phyloP scores from a whole-genome alignment of 2,888 invertebrate species.

The Drosophila falleni region DNA sequence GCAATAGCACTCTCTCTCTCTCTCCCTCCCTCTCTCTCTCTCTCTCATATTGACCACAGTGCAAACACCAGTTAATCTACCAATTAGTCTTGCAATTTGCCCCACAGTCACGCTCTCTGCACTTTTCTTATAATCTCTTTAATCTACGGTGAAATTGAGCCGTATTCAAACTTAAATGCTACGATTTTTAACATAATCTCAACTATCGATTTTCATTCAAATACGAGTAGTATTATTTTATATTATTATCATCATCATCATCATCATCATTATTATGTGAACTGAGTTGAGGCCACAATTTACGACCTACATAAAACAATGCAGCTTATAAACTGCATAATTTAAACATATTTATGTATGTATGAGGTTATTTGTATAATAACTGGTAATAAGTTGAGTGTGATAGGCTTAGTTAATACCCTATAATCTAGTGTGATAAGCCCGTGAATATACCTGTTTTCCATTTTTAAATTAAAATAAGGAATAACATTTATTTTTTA shows the following conservation, averaged over 20 bases:
- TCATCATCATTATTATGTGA: constrained; percentile 29
- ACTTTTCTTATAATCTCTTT: constrained; percentile 34
- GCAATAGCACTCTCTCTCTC: background rate
- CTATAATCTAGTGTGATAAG: background rate
- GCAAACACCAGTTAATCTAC: constrained; percentile 32
- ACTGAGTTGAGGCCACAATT: constrained; percentile 49
- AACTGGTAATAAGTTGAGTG: background rate
- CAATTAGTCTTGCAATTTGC: constrained; percentile 43
- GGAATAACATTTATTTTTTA: background rate
- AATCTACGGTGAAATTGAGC: constrained; percentile 25
- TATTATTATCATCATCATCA: constrained; percentile 10
- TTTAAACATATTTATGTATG: constrained; percentile 52
- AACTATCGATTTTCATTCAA: constrained; percentile 45
- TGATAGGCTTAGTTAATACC: background rate
- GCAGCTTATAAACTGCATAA: constrained; percentile 75
- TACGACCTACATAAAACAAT: constrained; percentile 72
- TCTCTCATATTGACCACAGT: background rate
- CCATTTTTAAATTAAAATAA: background rate
- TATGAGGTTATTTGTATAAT: constrained; percentile 7
- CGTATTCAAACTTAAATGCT: constrained; percentile 10
- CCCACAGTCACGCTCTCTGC: constrained; percentile 34
- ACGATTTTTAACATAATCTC: constrained; percentile 42
- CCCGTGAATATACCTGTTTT: background rate
- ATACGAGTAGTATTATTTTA: constrained; percentile 16
- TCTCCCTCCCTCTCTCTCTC: background rate